phyloP scores from a whole-genome alignment of 2,888 invertebrate species.

The Pecten maximus region DNA sequence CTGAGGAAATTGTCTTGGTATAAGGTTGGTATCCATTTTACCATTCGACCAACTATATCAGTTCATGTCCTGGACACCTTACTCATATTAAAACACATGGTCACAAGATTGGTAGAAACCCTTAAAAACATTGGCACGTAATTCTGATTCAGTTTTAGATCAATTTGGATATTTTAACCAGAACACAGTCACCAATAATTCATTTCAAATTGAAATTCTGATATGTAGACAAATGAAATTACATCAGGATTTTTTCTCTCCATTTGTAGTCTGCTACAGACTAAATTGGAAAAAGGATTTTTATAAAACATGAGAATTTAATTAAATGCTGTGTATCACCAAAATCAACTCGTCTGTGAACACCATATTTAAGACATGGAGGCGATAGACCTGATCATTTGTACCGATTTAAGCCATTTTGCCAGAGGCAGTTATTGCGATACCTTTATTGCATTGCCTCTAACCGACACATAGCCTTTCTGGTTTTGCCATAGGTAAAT shows the following conservation, averaged over 20 bases:
- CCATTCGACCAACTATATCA: too few relatives aligned
- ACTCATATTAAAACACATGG: neutral
- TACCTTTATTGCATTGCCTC: neutral
- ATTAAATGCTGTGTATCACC: neutral
- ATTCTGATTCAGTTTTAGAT: neutral
- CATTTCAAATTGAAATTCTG: neutral
- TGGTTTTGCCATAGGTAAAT: slow-evolving; percentile 10
- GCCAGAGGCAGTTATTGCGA: neutral
- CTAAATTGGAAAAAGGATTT: neutral
- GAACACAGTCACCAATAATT: neutral
- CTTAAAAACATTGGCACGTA: too few relatives aligned
- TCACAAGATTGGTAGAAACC: neutral
- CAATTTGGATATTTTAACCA: neutral
- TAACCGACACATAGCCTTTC: neutral
- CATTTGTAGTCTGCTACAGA: neutral
- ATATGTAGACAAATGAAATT: neutral
- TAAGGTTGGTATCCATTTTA: too few relatives aligned
- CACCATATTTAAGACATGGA: neutral
- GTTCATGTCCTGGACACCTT: too few relatives aligned
- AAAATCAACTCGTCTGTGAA: neutral
- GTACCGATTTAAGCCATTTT: slow-evolving; percentile 4
- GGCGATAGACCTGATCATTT: neutral
- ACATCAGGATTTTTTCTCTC: neutral
- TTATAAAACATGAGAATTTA: neutral
- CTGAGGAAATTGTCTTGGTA: too few relatives aligned